Percentiles rank a stretch among this genome's conserved stretches.
Evolutionary conservation across 2,797 vertebrate species (phyloP).

Genomic region (Arrhamphus sclerolepis): DNA sequence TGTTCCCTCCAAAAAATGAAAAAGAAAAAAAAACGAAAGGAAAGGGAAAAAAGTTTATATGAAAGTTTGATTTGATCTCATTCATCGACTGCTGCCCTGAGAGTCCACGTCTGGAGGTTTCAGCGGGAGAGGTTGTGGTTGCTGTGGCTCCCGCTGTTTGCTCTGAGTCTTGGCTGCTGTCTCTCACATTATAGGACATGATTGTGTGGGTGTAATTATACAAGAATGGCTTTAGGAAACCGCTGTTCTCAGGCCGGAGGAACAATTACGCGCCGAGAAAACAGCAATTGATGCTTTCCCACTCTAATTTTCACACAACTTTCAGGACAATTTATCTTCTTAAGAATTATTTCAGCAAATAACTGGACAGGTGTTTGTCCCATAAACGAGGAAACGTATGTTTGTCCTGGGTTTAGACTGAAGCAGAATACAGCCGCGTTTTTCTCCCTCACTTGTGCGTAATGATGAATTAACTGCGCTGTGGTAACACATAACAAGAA

Average conservation of each 20-base stretch:
- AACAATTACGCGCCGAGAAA: conserved; percentile 51
- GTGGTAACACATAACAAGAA: too few relatives aligned
- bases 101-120: not conserved
- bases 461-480: not conserved
- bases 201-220: conserved; percentile 55
- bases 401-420: not conserved
- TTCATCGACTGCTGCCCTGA: not conserved
- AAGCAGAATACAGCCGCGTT: not conserved
- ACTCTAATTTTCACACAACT: conserved; percentile 19
- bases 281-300: conserved; percentile 44
- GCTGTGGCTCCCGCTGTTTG: conserved; percentile 42
- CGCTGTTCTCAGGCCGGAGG: conserved; percentile 39
- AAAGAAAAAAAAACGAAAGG: too few relatives aligned
- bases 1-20: not conserved
- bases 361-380: conserved; percentile 2
- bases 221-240: conserved; percentile 39
- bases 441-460: conserved; percentile 8
- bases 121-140: conserved; percentile 1
- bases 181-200: conserved; percentile 24
- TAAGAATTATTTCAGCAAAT: conserved; percentile 10
- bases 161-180: conserved; percentile 28
- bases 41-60: too few relatives aligned
- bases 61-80: too few relatives aligned
- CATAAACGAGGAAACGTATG: not conserved
- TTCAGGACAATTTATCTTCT: conserved; percentile 10